Percentiles rank a stretch among this genome's conserved stretches.
These are phyloP conservation scores for Hydriomena furcata DNA, from an alignment of 2,888 invertebrate genomes.

Conservation along the genomic window DNA sequence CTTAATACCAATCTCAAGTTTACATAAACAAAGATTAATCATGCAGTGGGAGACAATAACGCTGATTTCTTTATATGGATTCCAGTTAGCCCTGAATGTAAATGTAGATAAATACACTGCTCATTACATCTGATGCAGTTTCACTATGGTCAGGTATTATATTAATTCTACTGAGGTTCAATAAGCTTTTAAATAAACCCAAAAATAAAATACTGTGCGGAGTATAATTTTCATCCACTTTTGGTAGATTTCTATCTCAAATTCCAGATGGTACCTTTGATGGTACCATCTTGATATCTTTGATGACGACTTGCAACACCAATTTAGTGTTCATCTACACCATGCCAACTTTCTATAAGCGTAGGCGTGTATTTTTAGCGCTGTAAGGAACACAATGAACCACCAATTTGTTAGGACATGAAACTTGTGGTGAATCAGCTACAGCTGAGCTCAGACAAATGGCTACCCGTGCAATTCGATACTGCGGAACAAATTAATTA, in stretches of 20 bases:
- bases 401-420: conserved; percentile 37
- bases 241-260: neutral
- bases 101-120: conserved; percentile 43
- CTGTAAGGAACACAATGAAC: conserved; percentile 36
- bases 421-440: conserved; percentile 46
- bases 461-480: conserved; percentile 49
- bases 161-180: too few species aligned
- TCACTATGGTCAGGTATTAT: conserved; percentile 56
- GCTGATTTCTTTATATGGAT: conserved; percentile 49
- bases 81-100: conserved; percentile 63
- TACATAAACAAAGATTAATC: too few species aligned
- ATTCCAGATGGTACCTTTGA: neutral
- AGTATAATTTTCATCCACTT: too few species aligned
- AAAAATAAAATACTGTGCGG: too few species aligned
- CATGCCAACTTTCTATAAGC: conserved; percentile 51
- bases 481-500: conserved; percentile 65
- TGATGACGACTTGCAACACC: conserved; percentile 21
- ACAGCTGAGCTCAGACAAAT: conserved; percentile 51
- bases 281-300: too few species aligned
- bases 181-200: too few species aligned
- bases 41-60: too few species aligned
- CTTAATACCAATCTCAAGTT: too few species aligned
- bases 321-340: conserved; percentile 1
- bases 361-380: conserved; percentile 50
- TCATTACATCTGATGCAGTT: conserved; percentile 42